Percentiles rank a stretch among this genome's conserved stretches.
Evolutionary conservation across 2,888 invertebrate genomes (phyloP).

Genomic region (Cheilosia soror): DNA sequence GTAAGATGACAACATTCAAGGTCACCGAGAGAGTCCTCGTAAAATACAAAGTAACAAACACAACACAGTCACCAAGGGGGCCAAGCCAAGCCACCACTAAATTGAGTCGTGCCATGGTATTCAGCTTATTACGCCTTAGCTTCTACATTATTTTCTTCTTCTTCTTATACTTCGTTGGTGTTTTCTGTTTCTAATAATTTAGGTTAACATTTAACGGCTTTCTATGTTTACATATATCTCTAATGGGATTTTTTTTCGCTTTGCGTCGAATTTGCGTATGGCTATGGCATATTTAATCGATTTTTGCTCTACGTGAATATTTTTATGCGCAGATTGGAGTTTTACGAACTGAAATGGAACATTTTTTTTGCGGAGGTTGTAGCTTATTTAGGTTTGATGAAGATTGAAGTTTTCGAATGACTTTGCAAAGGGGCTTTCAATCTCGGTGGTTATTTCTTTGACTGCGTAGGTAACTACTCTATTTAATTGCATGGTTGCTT

Average conservation of each 20-base stretch:
- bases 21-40: not conserved
- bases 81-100: not conserved
- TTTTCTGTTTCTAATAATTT: conserved; percentile 7
- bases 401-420: not conserved
- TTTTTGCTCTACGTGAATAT: conserved; percentile 19
- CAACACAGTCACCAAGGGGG: not conserved
- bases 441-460: too few relatives aligned
- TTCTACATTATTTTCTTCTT: not conserved
- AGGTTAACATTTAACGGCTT: conserved; percentile 30
- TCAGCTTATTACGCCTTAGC: not conserved
- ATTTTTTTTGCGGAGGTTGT: not conserved
- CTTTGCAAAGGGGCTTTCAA: not conserved
- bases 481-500: not conserved
- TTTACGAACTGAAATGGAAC: conserved; percentile 10
- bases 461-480: not conserved
- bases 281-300: conserved; percentile 11
- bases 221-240: conserved; percentile 33
- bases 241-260: conserved; percentile 12
- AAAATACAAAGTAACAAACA: not conserved
- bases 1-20: conserved; percentile 3
- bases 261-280: conserved; percentile 20
- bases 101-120: not conserved
- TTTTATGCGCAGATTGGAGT: conserved; percentile 1
- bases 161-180: not conserved
- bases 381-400: not conserved